Evolutionary conservation across 2,888 invertebrate species (phyloP).

Genomic region (Orthosia cruda): DNA sequence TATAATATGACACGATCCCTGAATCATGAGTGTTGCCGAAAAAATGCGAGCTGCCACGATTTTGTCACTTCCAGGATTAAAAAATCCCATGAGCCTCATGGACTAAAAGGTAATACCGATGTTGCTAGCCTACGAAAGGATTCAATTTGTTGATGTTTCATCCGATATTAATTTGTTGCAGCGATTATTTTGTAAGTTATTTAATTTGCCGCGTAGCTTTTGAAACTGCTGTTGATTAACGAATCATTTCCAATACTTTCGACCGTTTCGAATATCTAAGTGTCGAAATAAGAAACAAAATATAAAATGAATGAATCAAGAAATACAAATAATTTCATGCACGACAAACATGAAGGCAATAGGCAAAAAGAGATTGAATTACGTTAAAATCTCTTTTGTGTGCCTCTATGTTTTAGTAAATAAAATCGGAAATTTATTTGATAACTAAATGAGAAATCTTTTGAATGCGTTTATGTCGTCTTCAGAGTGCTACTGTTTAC

Average conservation of each 20-base stretch:
- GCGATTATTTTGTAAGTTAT: not conserved
- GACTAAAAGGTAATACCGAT: constrained; percentile 40
- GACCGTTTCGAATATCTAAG: not conserved
- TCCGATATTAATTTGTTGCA: constrained; percentile 11
- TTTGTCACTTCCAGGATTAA: constrained; percentile 35
- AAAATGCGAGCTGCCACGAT: constrained; percentile 28
- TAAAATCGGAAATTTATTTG: constrained; percentile 50
- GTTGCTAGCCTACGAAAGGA: constrained; percentile 10
- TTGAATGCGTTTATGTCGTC: not conserved
- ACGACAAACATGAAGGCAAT: not conserved
- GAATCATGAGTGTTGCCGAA: constrained; percentile 24
- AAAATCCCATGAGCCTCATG: constrained; percentile 20
- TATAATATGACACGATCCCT: not conserved
- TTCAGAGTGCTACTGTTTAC: not conserved
- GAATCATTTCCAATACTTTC: too few species aligned
- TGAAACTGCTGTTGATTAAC: too few species aligned
- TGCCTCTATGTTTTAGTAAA: constrained; percentile 16
- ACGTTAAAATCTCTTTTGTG: too few species aligned
- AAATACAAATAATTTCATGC: not conserved
- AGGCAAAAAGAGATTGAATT: not conserved
- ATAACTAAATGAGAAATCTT: not conserved
- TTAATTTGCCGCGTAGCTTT: not conserved
- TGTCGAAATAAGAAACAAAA: not conserved
- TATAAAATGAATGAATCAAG: not conserved
- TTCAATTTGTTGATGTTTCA: constrained; percentile 10